Evolutionary conservation across 92 coral and sea anemone species (phyloP).

Genomic region (Chrysogorgia sp.): DNA sequence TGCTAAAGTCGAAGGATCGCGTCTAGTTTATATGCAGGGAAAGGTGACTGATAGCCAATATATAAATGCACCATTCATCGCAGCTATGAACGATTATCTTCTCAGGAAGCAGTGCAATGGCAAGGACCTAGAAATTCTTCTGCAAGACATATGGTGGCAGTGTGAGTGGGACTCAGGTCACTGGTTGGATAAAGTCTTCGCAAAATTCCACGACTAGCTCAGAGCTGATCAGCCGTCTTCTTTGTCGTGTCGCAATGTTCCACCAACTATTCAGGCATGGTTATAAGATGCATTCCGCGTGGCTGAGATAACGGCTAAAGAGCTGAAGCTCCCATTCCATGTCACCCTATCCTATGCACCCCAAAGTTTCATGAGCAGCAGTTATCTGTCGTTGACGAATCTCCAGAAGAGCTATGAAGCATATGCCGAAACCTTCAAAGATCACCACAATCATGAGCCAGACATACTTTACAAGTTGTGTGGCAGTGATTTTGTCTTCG

Average conservation of each 20-base stretch:
- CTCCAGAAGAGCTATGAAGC: constrained; percentile 21
- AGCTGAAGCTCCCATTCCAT: constrained; percentile 21
- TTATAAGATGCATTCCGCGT: too few relatives aligned
- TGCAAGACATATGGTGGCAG: constrained; percentile 15
- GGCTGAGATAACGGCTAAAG: too few relatives aligned
- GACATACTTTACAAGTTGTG: too few relatives aligned
- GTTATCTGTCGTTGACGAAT: constrained; percentile 15
- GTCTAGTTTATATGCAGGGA: background rate
- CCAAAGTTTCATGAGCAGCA: too few relatives aligned
- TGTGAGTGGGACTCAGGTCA: constrained; percentile 26
- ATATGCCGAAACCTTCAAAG: constrained; percentile 16
- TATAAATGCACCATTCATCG: background rate
- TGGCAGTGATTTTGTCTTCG: too few relatives aligned
- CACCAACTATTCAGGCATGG: too few relatives aligned
- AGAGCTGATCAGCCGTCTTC: constrained; percentile 6
- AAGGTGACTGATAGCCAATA: constrained; percentile 10
- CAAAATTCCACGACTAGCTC: constrained; percentile 6
- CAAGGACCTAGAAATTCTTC: background rate
- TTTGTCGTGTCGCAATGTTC: constrained; percentile 11
- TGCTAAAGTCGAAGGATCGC: background rate
- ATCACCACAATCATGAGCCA: too few relatives aligned
- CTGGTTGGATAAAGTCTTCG: background rate
- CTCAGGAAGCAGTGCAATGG: background rate
- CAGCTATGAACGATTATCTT: background rate
- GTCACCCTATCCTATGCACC: constrained; percentile 3